Base-by-base conservation (phyloP, 2,888 invertebrate genomes). In the Dascillus cervinus region DNA sequence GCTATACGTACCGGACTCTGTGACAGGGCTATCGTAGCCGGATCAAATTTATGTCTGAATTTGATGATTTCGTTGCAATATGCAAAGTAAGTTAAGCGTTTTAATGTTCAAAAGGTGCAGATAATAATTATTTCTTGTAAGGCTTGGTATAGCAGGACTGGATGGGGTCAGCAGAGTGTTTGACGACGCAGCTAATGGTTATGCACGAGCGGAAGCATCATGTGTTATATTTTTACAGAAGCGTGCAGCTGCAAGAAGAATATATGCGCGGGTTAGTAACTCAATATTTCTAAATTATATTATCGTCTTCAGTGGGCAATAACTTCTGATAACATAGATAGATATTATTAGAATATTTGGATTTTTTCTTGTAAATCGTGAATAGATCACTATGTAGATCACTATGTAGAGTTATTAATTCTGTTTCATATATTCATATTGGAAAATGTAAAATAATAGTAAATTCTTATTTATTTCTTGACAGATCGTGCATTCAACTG, bases 111-210 rank as follows among this genome's bases (percentile, higher is more conserved):
- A 31, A 29, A 12, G 11, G 14, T 26, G n/a, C n/a, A 13, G 3
- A 11, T 25, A n/a, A 4, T 13, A 13, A 20, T n/a, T 12, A 3
- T 4, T 2, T 13, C 22, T 9, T 41, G 41, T 17, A n/a, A 59
- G 79, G 48, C 67, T 81, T 60, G 84, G 84, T 34, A 83, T 86
- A 52, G 62, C 96, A 3, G 84, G 92, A 2, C 66, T 75, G 0
- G 85, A 92, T 41, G 95, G 96, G 0, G 73, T 73, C 28, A 95
- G 94, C 64, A 88, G 89, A 55, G 82, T 86, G 22, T 95, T 97
- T 57, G 96, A 96, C 64, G 79, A 79, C 42, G 71, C 75, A 26
- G 87, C 82, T 9, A 74, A 80, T 49, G 90, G 90, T 0, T 90
- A 89, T 50, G 82, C 79, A 0, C 73, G 90, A n/a, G 80, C 87